A percentile compares a stretch with the other conserved stretches of the same genome.
Evolutionary conservation across 2,797 vertebrate species (phyloP).

Genomic region (Discoglossus pictus): DNA sequence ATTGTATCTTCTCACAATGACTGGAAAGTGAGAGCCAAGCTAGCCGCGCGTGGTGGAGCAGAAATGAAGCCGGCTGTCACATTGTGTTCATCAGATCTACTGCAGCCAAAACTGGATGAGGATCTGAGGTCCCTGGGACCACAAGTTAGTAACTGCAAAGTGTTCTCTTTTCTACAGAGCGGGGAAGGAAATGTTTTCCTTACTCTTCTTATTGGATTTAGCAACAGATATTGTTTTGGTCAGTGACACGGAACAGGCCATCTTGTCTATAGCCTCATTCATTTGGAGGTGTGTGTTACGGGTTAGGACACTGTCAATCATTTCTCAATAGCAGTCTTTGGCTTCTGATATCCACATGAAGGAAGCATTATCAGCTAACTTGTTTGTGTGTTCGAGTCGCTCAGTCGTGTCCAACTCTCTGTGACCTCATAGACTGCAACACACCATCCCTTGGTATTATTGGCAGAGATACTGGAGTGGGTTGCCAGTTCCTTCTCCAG

Average conservation of each 20-base stretch:
- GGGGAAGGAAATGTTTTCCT: background rate
- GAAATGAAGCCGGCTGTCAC: constrained; percentile 45
- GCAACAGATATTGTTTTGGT: background rate
- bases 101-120: constrained; percentile 6
- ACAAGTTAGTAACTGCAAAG: background rate
- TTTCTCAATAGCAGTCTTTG: too few relatives aligned
- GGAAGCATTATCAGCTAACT: too few relatives aligned
- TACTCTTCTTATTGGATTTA: background rate
- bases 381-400: too few relatives aligned
- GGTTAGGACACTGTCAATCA: too few relatives aligned
- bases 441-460: too few relatives aligned
- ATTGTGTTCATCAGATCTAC: constrained; percentile 21
- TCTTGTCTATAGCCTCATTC: background rate
- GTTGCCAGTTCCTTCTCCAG: too few relatives aligned
- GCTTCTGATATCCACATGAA: too few relatives aligned
- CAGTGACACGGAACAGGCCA: background rate
- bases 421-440: too few relatives aligned
- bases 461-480: too few relatives aligned
- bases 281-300: background rate
- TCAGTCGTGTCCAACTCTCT: too few relatives aligned
- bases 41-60: constrained; percentile 37
- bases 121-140: constrained; percentile 7
- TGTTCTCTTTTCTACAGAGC: background rate
- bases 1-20: constrained; percentile 23
- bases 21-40: constrained; percentile 8